phyloP scores from a whole-genome alignment of 2,797 vertebrate genomes.

The Chloroceryle inda region DNA sequence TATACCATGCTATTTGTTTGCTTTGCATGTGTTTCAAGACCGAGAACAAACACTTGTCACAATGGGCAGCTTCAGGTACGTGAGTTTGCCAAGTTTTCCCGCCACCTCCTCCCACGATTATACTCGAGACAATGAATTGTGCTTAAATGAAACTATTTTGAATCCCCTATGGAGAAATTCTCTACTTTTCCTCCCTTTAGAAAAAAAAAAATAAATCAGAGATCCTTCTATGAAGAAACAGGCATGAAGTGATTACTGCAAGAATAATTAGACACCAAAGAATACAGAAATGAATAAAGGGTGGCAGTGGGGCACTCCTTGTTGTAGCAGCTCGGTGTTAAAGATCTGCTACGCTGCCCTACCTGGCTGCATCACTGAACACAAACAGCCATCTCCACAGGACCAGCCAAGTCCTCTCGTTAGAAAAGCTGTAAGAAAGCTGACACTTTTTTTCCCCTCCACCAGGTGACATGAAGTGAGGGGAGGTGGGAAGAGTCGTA shows the following conservation, averaged over 20 bases:
- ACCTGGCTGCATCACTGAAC: not conserved
- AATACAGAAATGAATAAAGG: not conserved
- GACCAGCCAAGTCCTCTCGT: not conserved
- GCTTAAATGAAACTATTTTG: not conserved
- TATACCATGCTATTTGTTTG: not conserved
- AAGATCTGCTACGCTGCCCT: not conserved
- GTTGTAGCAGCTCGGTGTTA: not conserved
- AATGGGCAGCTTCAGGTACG: not conserved
- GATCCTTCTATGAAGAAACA: not conserved
- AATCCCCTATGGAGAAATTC: not conserved
- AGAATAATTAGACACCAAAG: not conserved
- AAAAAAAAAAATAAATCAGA: not conserved
- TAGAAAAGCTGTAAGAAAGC: not conserved
- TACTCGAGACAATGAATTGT: not conserved
- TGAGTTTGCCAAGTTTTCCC: not conserved
- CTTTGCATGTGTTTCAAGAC: not conserved
- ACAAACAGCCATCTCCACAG: not conserved
- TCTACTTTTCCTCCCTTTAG: not conserved
- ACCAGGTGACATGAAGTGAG: not conserved
- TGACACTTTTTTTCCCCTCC: not conserved
- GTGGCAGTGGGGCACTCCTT: not conserved
- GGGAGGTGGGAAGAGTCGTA: not conserved
- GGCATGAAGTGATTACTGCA: not conserved
- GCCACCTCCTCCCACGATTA: not conserved
- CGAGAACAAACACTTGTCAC: not conserved